Base-by-base conservation (phyloP, 2,113 vertebrate species). In the Rallus limicola region DNA sequence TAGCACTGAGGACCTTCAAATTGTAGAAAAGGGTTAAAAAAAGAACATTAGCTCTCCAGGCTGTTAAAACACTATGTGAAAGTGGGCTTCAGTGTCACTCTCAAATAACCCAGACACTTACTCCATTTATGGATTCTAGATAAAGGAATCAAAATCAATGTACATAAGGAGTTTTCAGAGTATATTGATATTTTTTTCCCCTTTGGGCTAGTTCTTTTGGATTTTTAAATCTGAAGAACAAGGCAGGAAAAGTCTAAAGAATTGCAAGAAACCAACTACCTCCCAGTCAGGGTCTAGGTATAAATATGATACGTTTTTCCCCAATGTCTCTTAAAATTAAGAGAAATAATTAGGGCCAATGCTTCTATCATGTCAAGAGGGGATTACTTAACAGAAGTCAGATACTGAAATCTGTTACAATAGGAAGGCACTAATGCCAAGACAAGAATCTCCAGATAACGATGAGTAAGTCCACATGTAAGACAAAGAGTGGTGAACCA, bases 401-500 rank as follows among this genome's bases (percentile, higher is more conserved):
- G 36, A 50, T 38, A 7, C 3, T 52, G 38, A 68, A 72, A 52
- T 84, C 69, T 74, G 26, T 65, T 75, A 65, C 9, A 56, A 23
- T 2, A 78, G 65, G 26, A 78, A 84, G 53, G 40, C 26, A 42
- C 38, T 77, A 80, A 68, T 52, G 16, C 46, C 63, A 79, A 48
- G 58, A 50, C 13, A 79, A 50, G 58, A 55, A 44, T 53, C 31
- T 82, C 28, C 42, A 74, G 26, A 60, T 29, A 64, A 38, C 13
- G 15, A 69, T 70, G n/a, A 9, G 0, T 36, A 42, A 34, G 33
- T 60, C 29, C 29, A 56, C 0, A 0, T 23, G 16, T 23, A 81
- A 64, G 40, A 65, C 34, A 69, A 13, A 21, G 19, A 79, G 44
- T 34, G 11, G 42, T 62, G 64, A n/a, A 36, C 82, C 80, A 62